These are phyloP conservation scores for Mormyrus iriodes DNA, from an alignment of 2,113 vertebrate genomes.

Conservation along the genomic window DNA sequence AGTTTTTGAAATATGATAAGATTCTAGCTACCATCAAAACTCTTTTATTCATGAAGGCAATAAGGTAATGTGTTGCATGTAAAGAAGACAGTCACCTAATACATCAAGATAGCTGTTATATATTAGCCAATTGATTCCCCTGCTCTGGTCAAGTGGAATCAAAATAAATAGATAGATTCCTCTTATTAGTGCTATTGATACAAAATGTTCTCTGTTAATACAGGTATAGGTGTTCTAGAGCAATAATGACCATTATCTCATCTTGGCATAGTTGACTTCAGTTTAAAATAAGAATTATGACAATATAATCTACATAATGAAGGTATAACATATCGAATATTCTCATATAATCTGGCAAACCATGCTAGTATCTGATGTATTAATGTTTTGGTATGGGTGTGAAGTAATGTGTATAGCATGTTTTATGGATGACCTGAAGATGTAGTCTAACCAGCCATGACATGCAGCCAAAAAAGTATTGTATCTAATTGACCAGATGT, in stretches of 20 bases:
- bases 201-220: constrained; percentile 38
- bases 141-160: constrained; percentile 33
- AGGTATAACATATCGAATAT: background rate
- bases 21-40: background rate
- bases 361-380: background rate
- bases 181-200: constrained; percentile 57
- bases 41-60: constrained; percentile 16
- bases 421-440: background rate
- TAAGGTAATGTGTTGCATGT: constrained; percentile 14
- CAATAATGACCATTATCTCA: background rate
- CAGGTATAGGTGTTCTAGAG: background rate
- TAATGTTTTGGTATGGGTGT: background rate
- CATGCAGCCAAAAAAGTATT: constrained; percentile 10
- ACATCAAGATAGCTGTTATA: constrained; percentile 38
- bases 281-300: background rate
- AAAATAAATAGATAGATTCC: constrained; percentile 17
- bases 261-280: constrained; percentile 22
- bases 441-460: background rate
- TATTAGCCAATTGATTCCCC: constrained; percentile 54
- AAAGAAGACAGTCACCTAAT: constrained; percentile 35
- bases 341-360: background rate
- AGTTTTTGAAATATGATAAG: background rate
- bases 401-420: background rate
- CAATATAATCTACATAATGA: background rate
- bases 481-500: constrained; percentile 33